These are phyloP conservation scores for Cetonia aurata DNA, from an alignment of 2,888 invertebrate species.

Conservation along the genomic window DNA sequence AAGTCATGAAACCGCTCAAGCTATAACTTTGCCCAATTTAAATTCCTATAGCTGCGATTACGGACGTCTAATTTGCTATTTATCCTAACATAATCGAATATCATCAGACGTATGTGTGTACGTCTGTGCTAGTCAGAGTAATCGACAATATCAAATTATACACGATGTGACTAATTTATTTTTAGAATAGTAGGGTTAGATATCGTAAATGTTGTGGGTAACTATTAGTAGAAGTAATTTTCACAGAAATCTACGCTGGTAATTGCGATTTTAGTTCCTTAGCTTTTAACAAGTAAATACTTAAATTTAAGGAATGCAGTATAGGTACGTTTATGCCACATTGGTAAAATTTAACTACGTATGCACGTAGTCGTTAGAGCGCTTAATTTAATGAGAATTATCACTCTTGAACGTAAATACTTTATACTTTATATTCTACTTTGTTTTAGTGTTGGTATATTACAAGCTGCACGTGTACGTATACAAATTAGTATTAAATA, in stretches of 20 bases:
- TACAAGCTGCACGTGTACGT: too few relatives aligned
- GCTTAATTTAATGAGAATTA: too few relatives aligned
- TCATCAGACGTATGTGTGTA: too few relatives aligned
- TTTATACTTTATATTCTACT: too few relatives aligned
- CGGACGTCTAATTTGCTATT: conserved; percentile 29
- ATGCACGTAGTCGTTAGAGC: too few relatives aligned
- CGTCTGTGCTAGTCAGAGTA: not conserved
- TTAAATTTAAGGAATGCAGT: not conserved
- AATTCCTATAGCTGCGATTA: conserved; percentile 28
- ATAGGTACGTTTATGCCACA: too few relatives aligned
- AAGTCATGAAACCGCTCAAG: conserved; percentile 36
- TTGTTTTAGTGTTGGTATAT: too few relatives aligned
- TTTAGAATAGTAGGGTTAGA: conserved; percentile 8
- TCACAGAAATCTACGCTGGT: conserved; percentile 1
- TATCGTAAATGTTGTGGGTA: conserved; percentile 15
- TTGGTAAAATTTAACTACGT: too few relatives aligned
- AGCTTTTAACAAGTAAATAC: too few relatives aligned
- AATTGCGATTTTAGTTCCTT: conserved; percentile 8
- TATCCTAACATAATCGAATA: conserved; percentile 31
- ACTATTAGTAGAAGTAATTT: conserved; percentile 12
- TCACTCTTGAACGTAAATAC: too few relatives aligned
- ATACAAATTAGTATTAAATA: too few relatives aligned
- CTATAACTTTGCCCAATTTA: conserved; percentile 35
- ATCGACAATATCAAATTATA: conserved; percentile 20
- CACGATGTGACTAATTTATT: conserved; percentile 16